phyloP scores from a whole-genome alignment of 2,113 vertebrate genomes.

The Melanotaenia duboulayi region DNA sequence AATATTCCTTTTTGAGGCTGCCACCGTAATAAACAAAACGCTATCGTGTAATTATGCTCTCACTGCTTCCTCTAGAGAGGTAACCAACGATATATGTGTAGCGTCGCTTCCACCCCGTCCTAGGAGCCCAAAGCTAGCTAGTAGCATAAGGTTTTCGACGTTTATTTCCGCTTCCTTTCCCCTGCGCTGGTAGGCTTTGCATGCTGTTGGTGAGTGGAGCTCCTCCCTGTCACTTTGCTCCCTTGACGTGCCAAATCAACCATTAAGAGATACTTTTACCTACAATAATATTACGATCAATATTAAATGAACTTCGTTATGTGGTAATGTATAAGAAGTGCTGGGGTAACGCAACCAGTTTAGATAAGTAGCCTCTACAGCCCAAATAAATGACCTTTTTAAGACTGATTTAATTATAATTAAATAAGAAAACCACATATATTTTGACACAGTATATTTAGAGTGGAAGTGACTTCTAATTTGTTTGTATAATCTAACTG shows the following conservation, averaged over 20 bases:
- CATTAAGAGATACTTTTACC: neutral
- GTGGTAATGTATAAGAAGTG: too few species aligned
- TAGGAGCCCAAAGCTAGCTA: slow-evolving; percentile 59
- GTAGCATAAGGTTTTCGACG: slow-evolving; percentile 65
- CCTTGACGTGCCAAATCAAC: neutral
- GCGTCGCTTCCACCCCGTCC: slow-evolving; percentile 59
- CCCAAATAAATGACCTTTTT: too few species aligned
- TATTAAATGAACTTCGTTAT: neutral
- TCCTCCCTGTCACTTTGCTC: slow-evolving; percentile 53
- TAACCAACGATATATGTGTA: slow-evolving; percentile 39
- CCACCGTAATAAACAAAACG: slow-evolving; percentile 20
- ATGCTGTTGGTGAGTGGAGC: slow-evolving; percentile 45
- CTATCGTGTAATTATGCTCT: slow-evolving; percentile 32
- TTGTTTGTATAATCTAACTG: too few species aligned
- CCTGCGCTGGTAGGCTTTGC: slow-evolving; percentile 38
- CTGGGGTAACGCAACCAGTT: too few species aligned
- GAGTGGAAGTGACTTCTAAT: too few species aligned
- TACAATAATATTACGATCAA: neutral
- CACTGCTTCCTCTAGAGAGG: slow-evolving; percentile 51
- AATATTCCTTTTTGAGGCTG: slow-evolving; percentile 38
- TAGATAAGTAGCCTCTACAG: too few species aligned
- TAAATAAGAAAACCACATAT: too few species aligned
- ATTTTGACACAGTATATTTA: too few species aligned
- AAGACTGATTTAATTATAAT: too few species aligned
- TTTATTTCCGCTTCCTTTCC: slow-evolving; percentile 82